Evolutionary conservation across 1,140 invertebrate species (phyloP), one percentile per base, ranked within the genome.

Genomic region (Papilio polytes): DNA sequence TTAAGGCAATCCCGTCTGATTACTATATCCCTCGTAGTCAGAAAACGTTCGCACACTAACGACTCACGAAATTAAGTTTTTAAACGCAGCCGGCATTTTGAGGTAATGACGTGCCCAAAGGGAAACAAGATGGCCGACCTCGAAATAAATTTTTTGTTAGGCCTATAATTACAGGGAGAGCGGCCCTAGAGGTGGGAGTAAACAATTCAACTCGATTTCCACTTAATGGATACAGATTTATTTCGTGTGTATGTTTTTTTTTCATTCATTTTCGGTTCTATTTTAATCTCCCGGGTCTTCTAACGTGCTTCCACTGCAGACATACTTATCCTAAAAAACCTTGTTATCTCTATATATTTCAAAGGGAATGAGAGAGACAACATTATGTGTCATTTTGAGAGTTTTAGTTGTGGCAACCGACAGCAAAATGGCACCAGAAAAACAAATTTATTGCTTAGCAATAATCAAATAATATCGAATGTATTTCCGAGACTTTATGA

Each of bases 11-110:
- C 48, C 26, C 48, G 74, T 80, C 84, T 84, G 84, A 85, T 86
- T 85, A 84, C 84, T 84, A 86, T 85, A 86, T 86, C 84, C 82
- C 81, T 66, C 56, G 77, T 74, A 84, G 22, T 31, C 22, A 31
- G 82, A 84, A 85, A 81, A 80, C 78, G 82, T 86, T 83, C 84
- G 63, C 82, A 51, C 79, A 83, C 87, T 88, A 89, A 90, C 84
- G 87, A 89, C 83, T 83, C 78, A 85, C 82, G 80, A 85, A 90
- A 90, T 90, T 90, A 90, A 90, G 89, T 90, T 90, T 90, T 90
- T 90, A 90, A 89, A 84, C 72, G 46, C 59, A 70, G 66, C 79
- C 74, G 82, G 66, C 59, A 80, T 80, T 83, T 76, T 78, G 82
- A 70, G 79, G 78, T 77, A 80, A 78, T 72, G 81, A 73, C 82